These are phyloP conservation scores for Epizoanthus scotinus DNA, from an alignment of 92 coral and sea anemone species.

Conservation along the genomic window DNA sequence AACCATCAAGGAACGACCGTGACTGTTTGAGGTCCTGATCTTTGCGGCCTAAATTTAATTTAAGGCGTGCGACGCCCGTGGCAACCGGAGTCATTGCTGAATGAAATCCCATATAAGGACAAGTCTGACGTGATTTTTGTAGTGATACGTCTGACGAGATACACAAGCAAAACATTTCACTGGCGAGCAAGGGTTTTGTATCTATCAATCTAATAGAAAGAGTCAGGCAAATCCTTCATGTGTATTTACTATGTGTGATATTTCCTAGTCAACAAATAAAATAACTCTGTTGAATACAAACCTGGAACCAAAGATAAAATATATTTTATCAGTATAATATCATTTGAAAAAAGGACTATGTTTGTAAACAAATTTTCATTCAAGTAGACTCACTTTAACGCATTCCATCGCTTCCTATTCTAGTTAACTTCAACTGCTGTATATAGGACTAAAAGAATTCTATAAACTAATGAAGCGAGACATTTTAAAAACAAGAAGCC, in stretches of 20 bases:
- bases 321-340: slow-evolving; percentile 1
- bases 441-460: slow-evolving; percentile 23
- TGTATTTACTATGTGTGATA: neutral
- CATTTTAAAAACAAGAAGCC: slow-evolving; percentile 7
- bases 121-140: slow-evolving; percentile 36
- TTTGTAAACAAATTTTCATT: neutral
- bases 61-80: slow-evolving; percentile 21
- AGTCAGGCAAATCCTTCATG: neutral
- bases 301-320: neutral
- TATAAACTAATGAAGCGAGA: slow-evolving; percentile 1
- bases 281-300: neutral
- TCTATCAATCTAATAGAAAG: too few relatives aligned
- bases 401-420: slow-evolving; percentile 37
- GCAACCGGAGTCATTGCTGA: neutral
- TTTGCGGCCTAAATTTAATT: slow-evolving; percentile 22
- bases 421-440: slow-evolving; percentile 11
- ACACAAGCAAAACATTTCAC: slow-evolving; percentile 15
- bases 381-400: slow-evolving; percentile 17
- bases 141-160: neutral
- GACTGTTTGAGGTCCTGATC: neutral
- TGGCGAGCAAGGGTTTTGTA: too few relatives aligned
- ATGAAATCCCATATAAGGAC: slow-evolving; percentile 35
- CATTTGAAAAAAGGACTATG: slow-evolving; percentile 3
- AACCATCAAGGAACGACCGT: neutral
- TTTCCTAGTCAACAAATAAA: neutral